phyloP scores from a whole-genome alignment of 2,888 invertebrate genomes.

The Endotricha flammealis region DNA sequence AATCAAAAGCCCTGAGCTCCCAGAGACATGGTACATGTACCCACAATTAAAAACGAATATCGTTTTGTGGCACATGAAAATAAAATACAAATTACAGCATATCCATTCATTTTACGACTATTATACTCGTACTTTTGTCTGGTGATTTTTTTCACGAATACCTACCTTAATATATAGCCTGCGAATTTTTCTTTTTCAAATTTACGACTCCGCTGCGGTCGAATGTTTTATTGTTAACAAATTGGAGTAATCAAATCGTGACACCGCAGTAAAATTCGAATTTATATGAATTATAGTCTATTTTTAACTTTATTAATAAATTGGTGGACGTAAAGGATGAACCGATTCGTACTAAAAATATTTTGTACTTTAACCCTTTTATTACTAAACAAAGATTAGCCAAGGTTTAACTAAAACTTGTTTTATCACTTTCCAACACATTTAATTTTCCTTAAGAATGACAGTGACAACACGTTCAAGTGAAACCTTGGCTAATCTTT shows the following conservation, averaged over 20 bases:
- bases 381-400: no score
- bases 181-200: constrained; percentile 25
- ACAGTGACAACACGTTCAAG: no score
- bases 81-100: constrained; percentile 30
- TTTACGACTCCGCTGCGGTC: constrained; percentile 40
- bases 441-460: no score
- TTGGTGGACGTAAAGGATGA: no score
- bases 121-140: constrained; percentile 36
- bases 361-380: no score
- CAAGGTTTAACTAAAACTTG: no score
- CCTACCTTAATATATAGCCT: constrained; percentile 41
- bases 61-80: constrained; percentile 25
- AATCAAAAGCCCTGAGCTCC: not conserved
- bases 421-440: no score
- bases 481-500: no score
- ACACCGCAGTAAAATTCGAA: constrained; percentile 45
- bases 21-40: not conserved
- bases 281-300: constrained; percentile 31
- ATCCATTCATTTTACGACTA: constrained; percentile 42
- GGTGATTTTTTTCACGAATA: constrained; percentile 25
- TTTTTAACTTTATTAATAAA: no score
- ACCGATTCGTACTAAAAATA: no score
- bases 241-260: constrained; percentile 57
- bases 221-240: constrained; percentile 56
- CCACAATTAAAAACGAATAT: constrained; percentile 36